Percentiles rank a stretch among this genome's conserved stretches.
Evolutionary conservation across 2,888 invertebrate species (phyloP).

Genomic region (Netelia virgata): DNA sequence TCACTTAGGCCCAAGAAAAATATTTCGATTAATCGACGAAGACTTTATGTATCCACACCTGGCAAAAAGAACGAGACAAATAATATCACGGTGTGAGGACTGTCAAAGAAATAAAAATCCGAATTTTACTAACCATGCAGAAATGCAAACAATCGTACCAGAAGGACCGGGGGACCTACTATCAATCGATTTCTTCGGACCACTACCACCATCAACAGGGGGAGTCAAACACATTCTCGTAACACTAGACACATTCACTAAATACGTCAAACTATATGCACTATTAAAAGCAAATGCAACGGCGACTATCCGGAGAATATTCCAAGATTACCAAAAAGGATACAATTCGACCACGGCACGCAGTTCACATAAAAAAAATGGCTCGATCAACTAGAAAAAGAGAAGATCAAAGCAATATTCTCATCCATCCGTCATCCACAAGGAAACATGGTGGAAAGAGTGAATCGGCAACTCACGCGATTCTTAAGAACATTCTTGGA

Average conservation of each 20-base stretch:
- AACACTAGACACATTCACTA: not conserved
- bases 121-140: not conserved
- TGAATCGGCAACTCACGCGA: slow-evolving; percentile 9
- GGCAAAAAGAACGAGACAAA: not conserved
- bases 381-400: not conserved
- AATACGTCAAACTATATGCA: not conserved
- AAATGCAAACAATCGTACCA: not conserved
- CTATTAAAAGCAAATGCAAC: no score
- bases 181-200: slow-evolving; percentile 16
- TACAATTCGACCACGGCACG: slow-evolving; percentile 35
- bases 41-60: slow-evolving; percentile 8
- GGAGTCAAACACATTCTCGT: slow-evolving; percentile 6
- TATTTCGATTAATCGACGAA: not conserved
- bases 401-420: not conserved
- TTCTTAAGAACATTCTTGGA: slow-evolving; percentile 37
- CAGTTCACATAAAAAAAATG: slow-evolving; percentile 13
- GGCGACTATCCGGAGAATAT: no score
- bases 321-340: not conserved
- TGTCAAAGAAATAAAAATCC: slow-evolving; percentile 14
- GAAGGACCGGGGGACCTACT: slow-evolving; percentile 15
- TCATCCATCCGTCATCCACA: slow-evolving; percentile 34
- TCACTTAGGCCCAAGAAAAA: not conserved
- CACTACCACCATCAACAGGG: not conserved
- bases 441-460: slow-evolving; percentile 20
- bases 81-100: not conserved